phyloP scores from a whole-genome alignment of 2,113 vertebrate species.

The Dipodomys stephensi region DNA sequence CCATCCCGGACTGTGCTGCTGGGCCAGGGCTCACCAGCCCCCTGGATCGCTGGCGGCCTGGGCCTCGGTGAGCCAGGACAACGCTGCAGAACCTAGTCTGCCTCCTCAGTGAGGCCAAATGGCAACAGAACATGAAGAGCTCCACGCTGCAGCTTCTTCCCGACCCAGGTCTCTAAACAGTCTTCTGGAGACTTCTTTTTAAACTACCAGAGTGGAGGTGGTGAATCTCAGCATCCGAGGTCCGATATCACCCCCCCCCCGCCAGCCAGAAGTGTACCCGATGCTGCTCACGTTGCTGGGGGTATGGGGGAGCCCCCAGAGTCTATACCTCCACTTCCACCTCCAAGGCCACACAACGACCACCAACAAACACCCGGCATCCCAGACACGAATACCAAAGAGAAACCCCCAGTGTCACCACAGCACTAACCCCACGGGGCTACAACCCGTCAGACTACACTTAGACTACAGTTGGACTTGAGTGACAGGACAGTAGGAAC shows the following conservation, averaged over 20 bases:
- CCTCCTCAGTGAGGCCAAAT: no score
- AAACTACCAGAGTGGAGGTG: neutral
- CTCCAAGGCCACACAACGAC: neutral
- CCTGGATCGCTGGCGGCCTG: neutral
- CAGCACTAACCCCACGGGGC: accelerated
- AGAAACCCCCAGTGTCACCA: accelerated
- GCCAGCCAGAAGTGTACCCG: no score
- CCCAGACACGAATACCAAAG: accelerated
- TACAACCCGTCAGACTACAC: neutral
- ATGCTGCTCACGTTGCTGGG: neutral
- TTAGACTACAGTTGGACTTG: neutral
- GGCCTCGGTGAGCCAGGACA: accelerated
- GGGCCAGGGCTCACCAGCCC: no score
- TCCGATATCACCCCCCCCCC: no score
- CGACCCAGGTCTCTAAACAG: neutral
- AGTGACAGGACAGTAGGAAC: accelerated
- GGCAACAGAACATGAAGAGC: no score
- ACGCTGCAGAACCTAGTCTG: accelerated
- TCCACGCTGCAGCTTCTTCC: neutral
- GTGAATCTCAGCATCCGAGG: accelerated
- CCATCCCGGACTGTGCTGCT: no score
- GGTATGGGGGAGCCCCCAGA: no score
- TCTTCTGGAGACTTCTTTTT: neutral
- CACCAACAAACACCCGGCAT: accelerated
- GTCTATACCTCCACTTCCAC: neutral